Evolutionary conservation across 2,113 vertebrate genomes (phyloP), one percentile per base, ranked within the genome.

Genomic region (Psettodes erumei): DNA sequence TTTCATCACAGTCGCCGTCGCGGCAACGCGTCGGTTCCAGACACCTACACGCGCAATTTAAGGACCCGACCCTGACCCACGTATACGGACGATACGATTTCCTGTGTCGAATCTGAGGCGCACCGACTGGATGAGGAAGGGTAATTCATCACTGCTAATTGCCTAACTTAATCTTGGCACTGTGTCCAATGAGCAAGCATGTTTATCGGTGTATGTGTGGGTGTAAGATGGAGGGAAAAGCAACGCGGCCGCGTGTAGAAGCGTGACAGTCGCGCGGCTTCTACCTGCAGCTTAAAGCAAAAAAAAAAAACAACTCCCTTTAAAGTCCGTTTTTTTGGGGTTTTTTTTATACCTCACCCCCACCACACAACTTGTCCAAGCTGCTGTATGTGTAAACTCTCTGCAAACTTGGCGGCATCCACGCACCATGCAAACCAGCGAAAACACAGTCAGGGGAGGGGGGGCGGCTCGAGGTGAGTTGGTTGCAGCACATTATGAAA

Each of bases 121-220:
- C 61, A 43, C 27, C 30, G 30, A 42, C 51, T 69, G 19, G n/a
- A 59, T 28, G 47, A 8, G 13, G 61, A 56, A 51, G 54, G 50
- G 63, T 74, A 60, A 82, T 88, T 78, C 86, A 88, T 87, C 86
- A 82, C 48, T 28, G 40, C 77, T 88, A 87, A 89, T 85, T 88
- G 64, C 78, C 85, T 64, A 74, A 82, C 73, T 83, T 76, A 81
- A 81, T 86, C 79, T 83, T 66, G 74, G 59, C 80, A 65, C 72
- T 63, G 71, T 70, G 78, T 89, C 83, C 79, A 83, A 67, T 72
- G 68, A 82, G 77, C 38, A 28, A 61, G 69, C 67, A 51, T 80
- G 81, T 86, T 81, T 85, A 73, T 71, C 55, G 16, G 61, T 69
- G 53, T 72, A 25, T 30, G 75, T 38, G 75, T 72, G 83, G 72